Evolutionary conservation across 2,888 invertebrate genomes (phyloP).

Genomic region (Spodoptera littoralis): DNA sequence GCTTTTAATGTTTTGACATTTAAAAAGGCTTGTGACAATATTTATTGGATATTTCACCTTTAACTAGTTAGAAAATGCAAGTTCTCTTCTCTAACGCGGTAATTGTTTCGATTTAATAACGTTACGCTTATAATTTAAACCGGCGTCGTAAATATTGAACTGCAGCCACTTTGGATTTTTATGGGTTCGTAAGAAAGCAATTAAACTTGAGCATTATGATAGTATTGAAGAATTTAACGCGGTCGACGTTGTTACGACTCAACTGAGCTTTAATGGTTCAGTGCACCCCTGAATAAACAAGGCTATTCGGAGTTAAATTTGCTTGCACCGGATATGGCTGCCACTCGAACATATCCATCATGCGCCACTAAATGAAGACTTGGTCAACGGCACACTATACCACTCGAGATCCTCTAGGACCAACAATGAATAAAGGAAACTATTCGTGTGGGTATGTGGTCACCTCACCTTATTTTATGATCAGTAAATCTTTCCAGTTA

Average conservation of each 20-base stretch:
- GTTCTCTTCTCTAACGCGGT: constrained; percentile 56
- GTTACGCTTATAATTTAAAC: constrained; percentile 77
- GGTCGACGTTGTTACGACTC: constrained; percentile 82
- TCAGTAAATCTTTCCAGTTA: constrained; percentile 84
- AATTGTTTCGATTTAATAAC: constrained; percentile 76
- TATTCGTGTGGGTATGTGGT: constrained; percentile 70
- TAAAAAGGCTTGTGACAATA: constrained; percentile 26
- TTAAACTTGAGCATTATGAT: constrained; percentile 86
- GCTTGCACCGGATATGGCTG: constrained; percentile 86
- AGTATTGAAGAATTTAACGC: constrained; percentile 87
- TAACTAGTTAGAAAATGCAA: constrained; percentile 36
- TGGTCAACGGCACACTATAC: constrained; percentile 66
- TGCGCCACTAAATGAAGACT: constrained; percentile 75
- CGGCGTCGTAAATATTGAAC: constrained; percentile 77
- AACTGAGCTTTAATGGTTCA: constrained; percentile 85
- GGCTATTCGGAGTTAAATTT: constrained; percentile 85
- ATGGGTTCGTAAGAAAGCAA: constrained; percentile 86
- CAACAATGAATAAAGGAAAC: constrained; percentile 68
- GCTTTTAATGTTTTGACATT: constrained; percentile 33
- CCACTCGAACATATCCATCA: constrained; percentile 85
- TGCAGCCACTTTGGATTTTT: constrained; percentile 81
- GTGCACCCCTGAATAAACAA: constrained; percentile 88
- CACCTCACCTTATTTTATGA: constrained; percentile 79
- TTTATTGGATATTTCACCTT: constrained; percentile 6
- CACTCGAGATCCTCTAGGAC: constrained; percentile 71